Evolutionary conservation across 2,888 invertebrate species (phyloP).

Genomic region (Amblyjoppa fuscipennis): DNA sequence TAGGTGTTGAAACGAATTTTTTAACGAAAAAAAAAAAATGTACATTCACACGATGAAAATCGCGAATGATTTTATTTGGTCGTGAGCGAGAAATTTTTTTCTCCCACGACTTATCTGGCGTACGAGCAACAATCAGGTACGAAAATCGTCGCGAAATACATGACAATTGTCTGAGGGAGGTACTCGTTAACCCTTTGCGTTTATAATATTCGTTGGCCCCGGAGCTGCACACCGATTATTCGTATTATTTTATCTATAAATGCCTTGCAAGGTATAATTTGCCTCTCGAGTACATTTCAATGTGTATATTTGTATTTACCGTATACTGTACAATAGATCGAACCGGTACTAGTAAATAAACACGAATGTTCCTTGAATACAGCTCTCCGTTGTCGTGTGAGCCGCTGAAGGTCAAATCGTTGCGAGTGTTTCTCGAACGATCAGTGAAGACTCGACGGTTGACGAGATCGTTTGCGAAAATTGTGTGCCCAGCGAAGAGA

Average conservation of each 20-base stretch:
- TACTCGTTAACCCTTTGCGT: background rate
- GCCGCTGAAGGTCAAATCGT: background rate
- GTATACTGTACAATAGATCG: conserved; percentile 49
- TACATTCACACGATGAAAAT: conserved; percentile 54
- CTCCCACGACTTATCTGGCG: background rate
- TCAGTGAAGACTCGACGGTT: background rate
- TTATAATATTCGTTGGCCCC: background rate
- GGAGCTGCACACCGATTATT: conserved; percentile 13
- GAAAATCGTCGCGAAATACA: background rate
- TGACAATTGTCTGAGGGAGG: background rate
- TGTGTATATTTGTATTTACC: conserved; percentile 57
- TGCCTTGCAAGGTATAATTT: conserved; percentile 1
- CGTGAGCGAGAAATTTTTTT: conserved; percentile 3
- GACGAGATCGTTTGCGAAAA: background rate
- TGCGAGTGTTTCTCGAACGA: background rate
- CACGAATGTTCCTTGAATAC: conserved; percentile 53
- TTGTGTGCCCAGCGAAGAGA: conserved; percentile 1
- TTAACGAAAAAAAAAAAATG: conserved; percentile 67
- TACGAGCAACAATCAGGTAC: background rate
- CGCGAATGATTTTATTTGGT: conserved; percentile 40
- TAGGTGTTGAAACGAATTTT: conserved; percentile 70
- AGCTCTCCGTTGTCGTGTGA: background rate
- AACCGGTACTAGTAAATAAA: conserved; percentile 61
- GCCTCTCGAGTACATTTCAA: conserved; percentile 37
- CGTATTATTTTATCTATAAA: conserved; percentile 20